phyloP scores from a whole-genome alignment of 2,113 vertebrate species.

The Trochalopteron elliotii region DNA sequence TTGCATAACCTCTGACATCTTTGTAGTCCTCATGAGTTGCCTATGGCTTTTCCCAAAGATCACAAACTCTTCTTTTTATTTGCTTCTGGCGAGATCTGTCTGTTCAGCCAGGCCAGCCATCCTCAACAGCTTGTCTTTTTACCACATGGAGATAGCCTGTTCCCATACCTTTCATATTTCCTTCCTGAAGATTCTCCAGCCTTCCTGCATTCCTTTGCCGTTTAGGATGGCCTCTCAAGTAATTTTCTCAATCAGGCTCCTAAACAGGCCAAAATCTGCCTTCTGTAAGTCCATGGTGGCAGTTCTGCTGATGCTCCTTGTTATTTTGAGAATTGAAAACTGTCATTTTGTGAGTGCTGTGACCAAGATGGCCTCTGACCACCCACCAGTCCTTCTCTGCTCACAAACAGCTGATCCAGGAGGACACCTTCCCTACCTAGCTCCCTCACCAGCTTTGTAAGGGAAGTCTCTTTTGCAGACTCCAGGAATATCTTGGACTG shows the following conservation, averaged over 20 bases:
- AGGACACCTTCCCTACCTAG: neutral
- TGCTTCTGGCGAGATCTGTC: neutral
- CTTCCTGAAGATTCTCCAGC: neutral
- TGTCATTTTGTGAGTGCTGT: neutral
- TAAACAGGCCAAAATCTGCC: neutral
- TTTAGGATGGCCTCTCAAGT: neutral
- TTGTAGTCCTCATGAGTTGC: neutral
- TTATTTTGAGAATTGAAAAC: neutral
- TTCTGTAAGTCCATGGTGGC: neutral
- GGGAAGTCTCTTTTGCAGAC: accelerated
- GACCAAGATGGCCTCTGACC: neutral
- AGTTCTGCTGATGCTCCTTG: neutral
- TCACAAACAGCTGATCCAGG: neutral
- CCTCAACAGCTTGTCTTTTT: neutral
- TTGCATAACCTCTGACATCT: neutral
- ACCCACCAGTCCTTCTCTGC: neutral
- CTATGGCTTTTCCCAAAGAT: neutral
- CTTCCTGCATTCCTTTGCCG: neutral
- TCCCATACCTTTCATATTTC: neutral
- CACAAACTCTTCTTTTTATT: neutral
- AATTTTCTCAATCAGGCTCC: neutral
- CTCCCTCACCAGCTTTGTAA: neutral
- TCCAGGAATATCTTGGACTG: neutral
- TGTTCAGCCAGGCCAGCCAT: neutral
- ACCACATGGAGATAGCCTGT: neutral